These are phyloP conservation scores for Oxygymnocypris stewartii DNA, from an alignment of 2,113 vertebrate genomes.

Conservation along the genomic window DNA sequence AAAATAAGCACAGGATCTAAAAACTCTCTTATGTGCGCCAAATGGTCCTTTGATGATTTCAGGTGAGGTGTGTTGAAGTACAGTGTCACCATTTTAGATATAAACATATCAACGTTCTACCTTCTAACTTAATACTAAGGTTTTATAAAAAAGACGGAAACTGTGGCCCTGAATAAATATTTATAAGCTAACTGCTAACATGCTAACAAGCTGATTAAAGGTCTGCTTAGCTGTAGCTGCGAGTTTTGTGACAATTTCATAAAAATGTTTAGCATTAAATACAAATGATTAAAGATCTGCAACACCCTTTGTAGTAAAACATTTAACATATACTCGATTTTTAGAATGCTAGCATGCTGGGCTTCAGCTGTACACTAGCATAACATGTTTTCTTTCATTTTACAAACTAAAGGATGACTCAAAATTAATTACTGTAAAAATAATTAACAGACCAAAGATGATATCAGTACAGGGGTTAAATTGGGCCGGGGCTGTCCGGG, in stretches of 20 bases:
- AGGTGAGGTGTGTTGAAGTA: not conserved
- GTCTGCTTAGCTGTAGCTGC: not conserved
- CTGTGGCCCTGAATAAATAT: not conserved
- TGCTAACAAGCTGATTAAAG: not conserved
- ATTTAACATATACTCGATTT: not conserved
- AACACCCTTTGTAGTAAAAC: not conserved
- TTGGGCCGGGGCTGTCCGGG: too few species aligned
- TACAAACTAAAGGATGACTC: not conserved
- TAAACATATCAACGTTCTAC: not conserved
- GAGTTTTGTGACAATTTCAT: not conserved
- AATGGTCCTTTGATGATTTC: not conserved
- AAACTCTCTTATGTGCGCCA: not conserved
- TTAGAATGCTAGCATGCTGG: not conserved
- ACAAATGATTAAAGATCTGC: not conserved
- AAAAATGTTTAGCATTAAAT: not conserved
- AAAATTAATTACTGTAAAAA: not conserved
- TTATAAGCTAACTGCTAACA: not conserved
- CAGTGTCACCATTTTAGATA: not conserved
- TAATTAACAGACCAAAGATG: not conserved
- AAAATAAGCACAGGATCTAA: not conserved
- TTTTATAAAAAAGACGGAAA: not conserved
- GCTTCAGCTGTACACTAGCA: not conserved
- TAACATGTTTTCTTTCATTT: not conserved
- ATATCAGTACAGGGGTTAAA: not conserved
- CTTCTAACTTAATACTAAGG: not conserved